Base-by-base conservation (phyloP, 2,888 invertebrate species). In the Eupelmus urozonus region DNA sequence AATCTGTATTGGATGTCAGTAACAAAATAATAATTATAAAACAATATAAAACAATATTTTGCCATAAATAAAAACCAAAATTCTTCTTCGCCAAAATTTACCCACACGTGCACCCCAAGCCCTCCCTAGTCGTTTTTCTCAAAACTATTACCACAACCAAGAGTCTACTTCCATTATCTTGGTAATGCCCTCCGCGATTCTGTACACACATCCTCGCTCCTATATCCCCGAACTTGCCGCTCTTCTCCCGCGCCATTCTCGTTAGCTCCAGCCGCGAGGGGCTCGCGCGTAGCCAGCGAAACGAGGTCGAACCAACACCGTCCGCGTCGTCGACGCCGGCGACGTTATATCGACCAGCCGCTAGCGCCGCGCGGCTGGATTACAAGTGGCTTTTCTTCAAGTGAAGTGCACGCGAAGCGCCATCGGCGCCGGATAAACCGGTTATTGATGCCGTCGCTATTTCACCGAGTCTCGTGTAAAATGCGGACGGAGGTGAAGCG, bases 391-490 rank as follows among this genome's bases (percentile, higher is more conserved):
- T 85, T 86, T 86, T 85, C 85, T 85, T 82, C 83, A 84, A 82
- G 84, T 82, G 82, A 81, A 82, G 81, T 74, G 66, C 80, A 78
- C 78, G n/a, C n/a, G n/a, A n/a, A n/a, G n/a, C n/a, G n/a, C n/a
- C n/a, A n/a, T n/a, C n/a, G n/a, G n/a, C n/a, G n/a, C n/a, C 79
- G 87, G 87, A 88, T 88, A 87, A 87, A 87, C 86, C 86, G 66
- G 85, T 86, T 87, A 88, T 87, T 86, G 88, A 88, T 88, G 87
- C 87, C 83, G 81, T 81, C 87, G 82, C 88, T 88, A 86, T 87
- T 87, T 88, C 85, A 85, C n/a, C n/a, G 82, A 84, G 86, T 86
- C 87, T 82, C 85, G 42, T 57, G 82, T 85, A 85, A 87, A 88
- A 86, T 86, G 83, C 84, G 5, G 49, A 87, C 85, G 86, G 34